Evolutionary conservation across 2,113 vertebrate genomes (phyloP).

Genomic region (Ptyas mucosa): DNA sequence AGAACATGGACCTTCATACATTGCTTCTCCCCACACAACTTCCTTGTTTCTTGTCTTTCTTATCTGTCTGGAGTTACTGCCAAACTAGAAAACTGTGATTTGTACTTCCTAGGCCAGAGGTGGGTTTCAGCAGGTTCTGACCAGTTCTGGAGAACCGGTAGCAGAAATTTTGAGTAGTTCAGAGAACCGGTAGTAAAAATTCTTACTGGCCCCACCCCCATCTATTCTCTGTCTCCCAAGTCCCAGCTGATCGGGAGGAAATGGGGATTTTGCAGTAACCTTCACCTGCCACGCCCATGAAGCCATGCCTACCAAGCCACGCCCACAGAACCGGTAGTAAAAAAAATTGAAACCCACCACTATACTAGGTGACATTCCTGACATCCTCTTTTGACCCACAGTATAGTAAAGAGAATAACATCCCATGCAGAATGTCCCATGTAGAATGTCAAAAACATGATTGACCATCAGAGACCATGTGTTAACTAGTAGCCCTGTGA

Average conservation of each 20-base stretch:
- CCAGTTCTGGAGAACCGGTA: too few relatives aligned
- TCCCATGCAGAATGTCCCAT: neutral
- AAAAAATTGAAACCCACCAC: too few relatives aligned
- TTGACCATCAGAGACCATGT: neutral
- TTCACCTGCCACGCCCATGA: too few relatives aligned
- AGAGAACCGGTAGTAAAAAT: too few relatives aligned
- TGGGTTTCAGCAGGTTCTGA: too few relatives aligned
- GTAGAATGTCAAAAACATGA: neutral
- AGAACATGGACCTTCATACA: neutral
- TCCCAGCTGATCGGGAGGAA: too few relatives aligned
- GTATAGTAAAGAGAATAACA: neutral
- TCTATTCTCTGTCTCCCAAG: too few relatives aligned
- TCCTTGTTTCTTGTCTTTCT: neutral
- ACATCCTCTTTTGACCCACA: neutral
- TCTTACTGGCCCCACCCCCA: too few relatives aligned
- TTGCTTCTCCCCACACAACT: neutral
- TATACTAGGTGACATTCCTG: neutral
- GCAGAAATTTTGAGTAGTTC: too few relatives aligned
- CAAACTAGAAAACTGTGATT: neutral
- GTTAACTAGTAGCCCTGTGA: neutral
- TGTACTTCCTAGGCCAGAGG: neutral
- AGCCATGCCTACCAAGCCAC: too few relatives aligned
- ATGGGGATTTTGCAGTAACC: too few relatives aligned
- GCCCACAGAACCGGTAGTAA: too few relatives aligned
- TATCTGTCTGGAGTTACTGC: neutral